Base-by-base conservation (phyloP, 2,797 vertebrate species). In the Myotis vivesi region DNA sequence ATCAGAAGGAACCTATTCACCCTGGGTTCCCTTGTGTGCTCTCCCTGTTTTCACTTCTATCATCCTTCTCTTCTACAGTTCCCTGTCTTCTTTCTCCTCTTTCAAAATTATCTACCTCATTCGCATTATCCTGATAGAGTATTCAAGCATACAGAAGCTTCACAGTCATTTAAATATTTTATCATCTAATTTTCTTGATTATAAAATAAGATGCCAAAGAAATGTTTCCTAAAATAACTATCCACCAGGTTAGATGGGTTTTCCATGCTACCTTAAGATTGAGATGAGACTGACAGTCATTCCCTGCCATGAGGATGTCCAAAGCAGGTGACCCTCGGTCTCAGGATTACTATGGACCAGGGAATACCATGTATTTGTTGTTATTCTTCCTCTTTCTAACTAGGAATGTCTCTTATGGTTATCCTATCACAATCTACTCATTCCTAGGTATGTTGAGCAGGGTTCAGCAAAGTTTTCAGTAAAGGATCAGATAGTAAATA, bases 211-310 rank as follows among this genome's bases (percentile, higher is more conserved):
- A 86, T 38, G 17, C 38, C 51, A 64, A 46, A 83, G 33, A 90
- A 87, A 87, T 84, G 66, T 75, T 82, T 94, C 80, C 62, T 73
- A 64, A 95, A 93, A 69, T 82, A 84, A 76, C 49, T 79, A 30
- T 64, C 41, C 64, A 87, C 36, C 28, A 71, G 87, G 13, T 87
- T 76, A 72, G 10, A 49, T 87, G 51, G 66, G 4, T 55, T 79
- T 69, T 79, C 33, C n/a, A 33, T 49, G 46, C 38, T 89, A 55
- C 30, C 19, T 91, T 64, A 86, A 66, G 17, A 55, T 92, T 87
- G 57, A 80, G 49, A 91, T 51, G 53, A 92, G 23, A 89, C 6
- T 57, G 71, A 87, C 41, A 87, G 17, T n/a, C 71, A 86, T 36
- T 89, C 33, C 8, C 8, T 83, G 41, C 25, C 77, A 41, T 41